Conservation (phyloP, 2,113 vertebrate genomes). For the Centrocercus urophasianus region DNA sequence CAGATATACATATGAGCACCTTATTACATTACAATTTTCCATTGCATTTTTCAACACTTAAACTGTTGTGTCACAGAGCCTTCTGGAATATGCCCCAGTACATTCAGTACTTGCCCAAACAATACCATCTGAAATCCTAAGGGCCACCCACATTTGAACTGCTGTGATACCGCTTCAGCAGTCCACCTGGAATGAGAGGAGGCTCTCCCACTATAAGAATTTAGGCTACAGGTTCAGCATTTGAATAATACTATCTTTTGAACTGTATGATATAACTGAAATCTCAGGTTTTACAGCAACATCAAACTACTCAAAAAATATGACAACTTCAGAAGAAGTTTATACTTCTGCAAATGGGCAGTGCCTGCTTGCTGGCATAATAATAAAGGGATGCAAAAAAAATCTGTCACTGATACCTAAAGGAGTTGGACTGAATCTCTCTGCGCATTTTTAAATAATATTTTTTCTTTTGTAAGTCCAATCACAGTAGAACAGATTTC, state of each 20-base stretch:
- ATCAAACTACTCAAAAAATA: neutral
- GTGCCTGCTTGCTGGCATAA: neutral
- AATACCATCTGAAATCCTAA: slow-evolving; percentile 31
- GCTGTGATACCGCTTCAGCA: slow-evolving; percentile 2
- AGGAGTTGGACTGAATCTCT: neutral
- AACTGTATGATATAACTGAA: neutral
- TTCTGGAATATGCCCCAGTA: slow-evolving; percentile 50
- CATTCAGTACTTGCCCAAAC: slow-evolving; percentile 45
- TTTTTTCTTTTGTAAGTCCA: neutral
- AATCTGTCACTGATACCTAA: neutral
- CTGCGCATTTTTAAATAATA: neutral
- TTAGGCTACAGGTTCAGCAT: neutral
- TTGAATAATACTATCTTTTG: slow-evolving; percentile 22
- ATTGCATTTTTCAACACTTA: slow-evolving; percentile 63
- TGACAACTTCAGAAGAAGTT: neutral
- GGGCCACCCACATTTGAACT: slow-evolving; percentile 41
- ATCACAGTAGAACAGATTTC: neutral
- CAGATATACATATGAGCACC: slow-evolving; percentile 42
- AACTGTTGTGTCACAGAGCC: slow-evolving; percentile 32
- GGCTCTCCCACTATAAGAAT: neutral
- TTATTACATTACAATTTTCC: slow-evolving; percentile 67
- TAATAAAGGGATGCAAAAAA: neutral
- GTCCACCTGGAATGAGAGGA: slow-evolving; percentile 40
- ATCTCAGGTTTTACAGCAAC: neutral
- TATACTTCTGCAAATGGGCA: neutral